Evolutionary conservation across 2,797 vertebrate genomes (phyloP).

Genomic region (Coregonus sp.): DNA sequence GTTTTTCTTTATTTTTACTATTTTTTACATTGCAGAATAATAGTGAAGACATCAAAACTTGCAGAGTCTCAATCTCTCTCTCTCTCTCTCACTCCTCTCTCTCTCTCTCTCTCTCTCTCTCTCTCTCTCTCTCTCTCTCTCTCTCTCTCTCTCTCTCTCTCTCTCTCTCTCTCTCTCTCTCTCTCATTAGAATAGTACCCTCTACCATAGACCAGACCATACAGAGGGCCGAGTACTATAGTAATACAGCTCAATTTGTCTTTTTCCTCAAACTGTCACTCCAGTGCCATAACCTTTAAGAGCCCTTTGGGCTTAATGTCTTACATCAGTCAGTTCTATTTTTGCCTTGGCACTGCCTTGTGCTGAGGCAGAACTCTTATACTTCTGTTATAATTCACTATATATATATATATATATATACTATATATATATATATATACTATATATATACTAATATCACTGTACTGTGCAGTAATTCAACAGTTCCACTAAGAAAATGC

Average conservation of each 20-base stretch:
- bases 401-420: too few relatives aligned
- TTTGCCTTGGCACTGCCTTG: background rate
- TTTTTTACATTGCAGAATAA: too few relatives aligned
- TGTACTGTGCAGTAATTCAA: background rate
- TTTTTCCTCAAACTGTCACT: constrained; percentile 56
- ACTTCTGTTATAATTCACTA: background rate
- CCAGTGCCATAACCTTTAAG: constrained; percentile 65
- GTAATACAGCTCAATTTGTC: constrained; percentile 19
- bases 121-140: too few relatives aligned
- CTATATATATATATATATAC: too few relatives aligned
- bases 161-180: too few relatives aligned
- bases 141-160: too few relatives aligned
- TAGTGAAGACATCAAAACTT: too few relatives aligned
- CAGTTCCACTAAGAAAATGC: background rate
- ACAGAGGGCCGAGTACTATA: background rate
- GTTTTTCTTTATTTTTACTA: too few relatives aligned
- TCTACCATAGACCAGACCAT: background rate
- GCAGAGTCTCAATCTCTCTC: too few relatives aligned
- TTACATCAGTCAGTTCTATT: constrained; percentile 32
- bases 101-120: too few relatives aligned
- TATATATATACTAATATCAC: background rate
- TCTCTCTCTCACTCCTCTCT: too few relatives aligned
- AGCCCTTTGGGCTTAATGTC: constrained; percentile 46
- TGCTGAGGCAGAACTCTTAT: background rate
- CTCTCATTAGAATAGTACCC: too few relatives aligned